Evolutionary conservation across 2,797 vertebrate species (phyloP).

Genomic region (Enteromius anoplus): DNA sequence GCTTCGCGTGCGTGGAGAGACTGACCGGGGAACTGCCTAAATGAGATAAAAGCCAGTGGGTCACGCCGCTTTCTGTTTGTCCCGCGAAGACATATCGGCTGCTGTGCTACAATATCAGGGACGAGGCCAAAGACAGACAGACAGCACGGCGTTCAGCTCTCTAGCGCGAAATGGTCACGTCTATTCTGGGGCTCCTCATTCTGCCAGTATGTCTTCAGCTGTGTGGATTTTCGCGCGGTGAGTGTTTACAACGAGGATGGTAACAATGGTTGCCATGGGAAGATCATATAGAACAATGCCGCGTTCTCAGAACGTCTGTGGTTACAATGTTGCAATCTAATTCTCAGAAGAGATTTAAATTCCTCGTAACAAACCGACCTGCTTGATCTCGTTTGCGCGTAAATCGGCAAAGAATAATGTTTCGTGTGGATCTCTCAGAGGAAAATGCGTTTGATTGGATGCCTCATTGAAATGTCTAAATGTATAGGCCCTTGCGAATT

Average conservation of each 20-base stretch:
- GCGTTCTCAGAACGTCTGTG: conserved; percentile 2
- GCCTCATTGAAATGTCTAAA: conserved; percentile 30
- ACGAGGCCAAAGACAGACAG: conserved; percentile 57
- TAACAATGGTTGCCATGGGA: conserved; percentile 20
- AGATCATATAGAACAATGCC: conserved; percentile 31
- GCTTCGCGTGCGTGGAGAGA: conserved; percentile 50
- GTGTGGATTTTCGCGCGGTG: conserved; percentile 58
- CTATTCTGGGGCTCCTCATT: conserved; percentile 60
- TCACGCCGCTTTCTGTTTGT: conserved; percentile 51
- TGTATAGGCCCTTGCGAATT: conserved; percentile 31
- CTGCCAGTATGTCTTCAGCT: conserved; percentile 62
- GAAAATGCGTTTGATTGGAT: conserved; percentile 2
- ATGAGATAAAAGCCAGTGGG: conserved; percentile 67
- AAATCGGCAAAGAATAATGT: background rate
- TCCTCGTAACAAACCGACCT: background rate
- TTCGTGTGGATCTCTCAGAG: background rate
- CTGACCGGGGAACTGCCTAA: conserved; percentile 51
- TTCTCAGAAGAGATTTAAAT: background rate
- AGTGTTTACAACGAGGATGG: conserved; percentile 46
- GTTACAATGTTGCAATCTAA: conserved; percentile 1
- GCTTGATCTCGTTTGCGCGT: background rate
- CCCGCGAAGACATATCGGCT: conserved; percentile 48
- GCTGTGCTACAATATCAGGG: conserved; percentile 48
- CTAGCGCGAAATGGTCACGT: conserved; percentile 65
- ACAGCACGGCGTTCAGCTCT: conserved; percentile 46